Conservation (phyloP, 2,113 vertebrate genomes). For the Hyperopisus bebe region DNA sequence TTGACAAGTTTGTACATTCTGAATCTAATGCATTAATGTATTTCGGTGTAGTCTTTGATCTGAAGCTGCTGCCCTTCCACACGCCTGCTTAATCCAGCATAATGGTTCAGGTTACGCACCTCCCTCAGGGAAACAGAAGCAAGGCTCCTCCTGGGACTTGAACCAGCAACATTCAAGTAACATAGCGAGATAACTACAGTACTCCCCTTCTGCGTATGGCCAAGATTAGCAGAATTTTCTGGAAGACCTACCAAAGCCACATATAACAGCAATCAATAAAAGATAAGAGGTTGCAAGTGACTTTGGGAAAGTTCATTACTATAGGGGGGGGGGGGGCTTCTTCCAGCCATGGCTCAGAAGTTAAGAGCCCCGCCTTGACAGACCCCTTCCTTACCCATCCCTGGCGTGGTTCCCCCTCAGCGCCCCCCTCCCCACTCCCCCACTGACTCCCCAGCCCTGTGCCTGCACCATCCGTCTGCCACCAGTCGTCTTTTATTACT, state of each 20-base stretch:
- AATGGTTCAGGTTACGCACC: background rate
- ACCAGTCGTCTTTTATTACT: slow-evolving; percentile 41
- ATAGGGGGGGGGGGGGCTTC: slow-evolving; percentile 44
- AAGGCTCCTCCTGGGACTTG: background rate
- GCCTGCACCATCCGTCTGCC: slow-evolving; percentile 44
- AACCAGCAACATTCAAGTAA: background rate
- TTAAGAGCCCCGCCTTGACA: slow-evolving; percentile 35
- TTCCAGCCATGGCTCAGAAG: slow-evolving; percentile 44
- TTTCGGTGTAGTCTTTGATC: background rate
- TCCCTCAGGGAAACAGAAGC: background rate
- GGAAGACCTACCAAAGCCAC: background rate
- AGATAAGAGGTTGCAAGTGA: background rate
- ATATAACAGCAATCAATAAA: background rate
- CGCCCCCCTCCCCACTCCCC: slow-evolving; percentile 56
- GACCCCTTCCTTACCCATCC: background rate
- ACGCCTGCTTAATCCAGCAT: background rate
- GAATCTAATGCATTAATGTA: background rate
- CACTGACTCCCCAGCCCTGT: slow-evolving; percentile 67
- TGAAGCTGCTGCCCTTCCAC: background rate
- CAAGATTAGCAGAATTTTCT: background rate
- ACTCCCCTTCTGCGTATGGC: background rate
- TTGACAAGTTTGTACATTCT: background rate
- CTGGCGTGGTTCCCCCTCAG: background rate
- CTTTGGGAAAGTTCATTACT: background rate
- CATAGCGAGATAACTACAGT: background rate